phyloP scores from a whole-genome alignment of 2,797 vertebrate genomes.

The Buphagus erythrorhynchus region DNA sequence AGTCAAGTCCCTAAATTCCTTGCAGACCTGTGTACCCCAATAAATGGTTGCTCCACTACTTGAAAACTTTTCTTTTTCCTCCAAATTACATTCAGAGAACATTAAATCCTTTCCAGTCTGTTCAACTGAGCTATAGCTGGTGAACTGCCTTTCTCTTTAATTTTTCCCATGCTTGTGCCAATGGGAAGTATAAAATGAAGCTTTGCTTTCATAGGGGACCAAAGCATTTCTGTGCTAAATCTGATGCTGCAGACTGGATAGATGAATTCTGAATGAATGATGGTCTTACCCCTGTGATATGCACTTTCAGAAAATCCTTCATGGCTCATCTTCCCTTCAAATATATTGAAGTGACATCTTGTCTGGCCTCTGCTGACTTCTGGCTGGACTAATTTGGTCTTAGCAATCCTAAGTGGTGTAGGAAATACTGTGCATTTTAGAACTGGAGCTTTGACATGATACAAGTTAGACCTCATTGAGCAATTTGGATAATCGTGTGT shows the following conservation, averaged over 20 bases:
- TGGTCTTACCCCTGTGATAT: not conserved
- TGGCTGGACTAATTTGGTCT: constrained; percentile 16
- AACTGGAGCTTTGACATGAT: constrained; percentile 11
- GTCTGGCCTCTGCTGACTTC: not conserved
- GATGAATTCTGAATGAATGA: not conserved
- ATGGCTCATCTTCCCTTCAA: not conserved
- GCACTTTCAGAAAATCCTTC: constrained; percentile 2
- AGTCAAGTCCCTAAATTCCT: not conserved
- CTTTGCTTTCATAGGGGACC: not conserved
- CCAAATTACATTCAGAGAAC: not conserved
- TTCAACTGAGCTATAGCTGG: not conserved
- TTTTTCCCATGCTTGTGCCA: not conserved
- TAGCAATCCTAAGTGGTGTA: not conserved
- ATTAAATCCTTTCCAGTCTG: not conserved
- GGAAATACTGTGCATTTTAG: constrained; percentile 19
- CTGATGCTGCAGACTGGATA: not conserved
- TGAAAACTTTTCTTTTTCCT: not conserved
- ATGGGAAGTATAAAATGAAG: not conserved
- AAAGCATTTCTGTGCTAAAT: not conserved
- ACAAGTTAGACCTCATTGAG: constrained; percentile 24
- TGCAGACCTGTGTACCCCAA: not conserved
- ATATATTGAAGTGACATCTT: not conserved
- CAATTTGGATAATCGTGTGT: constrained; percentile 31
- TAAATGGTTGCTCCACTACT: not conserved
- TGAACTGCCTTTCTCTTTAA: not conserved